Evolutionary conservation across 2,113 vertebrate genomes (phyloP), one percentile per base, ranked within the genome.

Genomic region (Myiagra hebetior): DNA sequence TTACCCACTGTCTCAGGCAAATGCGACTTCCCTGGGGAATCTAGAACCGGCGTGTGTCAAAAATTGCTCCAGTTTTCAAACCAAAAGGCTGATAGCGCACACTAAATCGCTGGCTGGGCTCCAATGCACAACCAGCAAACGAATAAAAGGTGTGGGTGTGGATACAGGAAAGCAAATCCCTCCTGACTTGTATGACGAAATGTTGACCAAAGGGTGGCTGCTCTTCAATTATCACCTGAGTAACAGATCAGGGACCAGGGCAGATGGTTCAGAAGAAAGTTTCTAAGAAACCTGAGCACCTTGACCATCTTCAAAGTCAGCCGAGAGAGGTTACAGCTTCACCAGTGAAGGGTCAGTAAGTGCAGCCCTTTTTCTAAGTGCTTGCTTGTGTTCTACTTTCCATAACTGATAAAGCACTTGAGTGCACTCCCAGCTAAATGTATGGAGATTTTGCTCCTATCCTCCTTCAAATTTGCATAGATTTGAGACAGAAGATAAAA

Each of bases 151-250:
- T 31, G 41, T 78, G 64, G 90, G 73, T 49, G 70, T 69, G 28
- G 67, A 41, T 24, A 33, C 73, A 75, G 1, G 16, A 73, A 76
- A 89, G 55, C 53, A 62, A 79, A 55, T 47, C 59, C 46, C 37
- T 69, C 46, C 37, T 24, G 75, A 22, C 35, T 93, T 6, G 0
- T 17, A 12, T 7, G 14, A 82, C 23, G 46, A 78, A 88, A 81
- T 69, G 13, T 80, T 85, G 91, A 65, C 68, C 78, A 47, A 96
- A 85, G 85, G 69, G 64, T 70, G 85, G 57, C 69, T 88, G 75
- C n/a, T 68, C 35, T 31, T 76, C 0, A 0, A 55, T 84, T 57
- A 59, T 65, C 57, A 41, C 53, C 64, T 1, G 0, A 76, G 35
- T 50, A 57, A 65, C 73, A 74, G 46, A n/a, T 10, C 60, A 63